A percentile compares a stretch with the other conserved stretches of the same genome.
Evolutionary conservation across 2,797 vertebrate species (phyloP).

Genomic region (Sebastes vulpes): DNA sequence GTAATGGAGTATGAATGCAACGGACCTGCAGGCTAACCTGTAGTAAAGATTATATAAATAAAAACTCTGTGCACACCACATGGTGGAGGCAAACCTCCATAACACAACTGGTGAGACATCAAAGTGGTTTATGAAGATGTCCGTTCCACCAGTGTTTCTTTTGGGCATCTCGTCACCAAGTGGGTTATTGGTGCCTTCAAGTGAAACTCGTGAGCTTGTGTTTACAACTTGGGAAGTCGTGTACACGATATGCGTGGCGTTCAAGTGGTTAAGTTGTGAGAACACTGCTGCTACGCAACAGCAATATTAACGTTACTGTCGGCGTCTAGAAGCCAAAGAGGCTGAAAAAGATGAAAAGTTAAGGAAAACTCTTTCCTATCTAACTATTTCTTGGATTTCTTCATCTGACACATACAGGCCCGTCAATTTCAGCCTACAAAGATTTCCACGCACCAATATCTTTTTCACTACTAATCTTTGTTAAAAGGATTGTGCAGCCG

Average conservation of each 20-base stretch:
- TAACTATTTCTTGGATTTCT: neutral
- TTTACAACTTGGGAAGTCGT: too few relatives aligned
- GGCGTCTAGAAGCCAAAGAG: too few relatives aligned
- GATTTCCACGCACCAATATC: neutral
- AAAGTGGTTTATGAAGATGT: neutral
- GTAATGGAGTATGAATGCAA: neutral
- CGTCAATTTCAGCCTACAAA: neutral
- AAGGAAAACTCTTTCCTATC: neutral
- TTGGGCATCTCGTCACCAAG: neutral
- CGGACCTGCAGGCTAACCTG: neutral
- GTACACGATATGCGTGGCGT: too few relatives aligned
- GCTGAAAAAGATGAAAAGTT: neutral
- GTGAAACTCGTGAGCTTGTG: too few relatives aligned
- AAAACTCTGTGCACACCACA: neutral
- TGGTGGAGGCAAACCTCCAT: neutral
- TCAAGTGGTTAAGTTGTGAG: too few relatives aligned
- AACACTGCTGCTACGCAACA: too few relatives aligned
- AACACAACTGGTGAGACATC: neutral
- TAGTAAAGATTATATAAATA: neutral
- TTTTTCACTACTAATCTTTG: neutral
- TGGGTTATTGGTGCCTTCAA: neutral
- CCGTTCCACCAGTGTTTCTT: neutral
- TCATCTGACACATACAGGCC: neutral
- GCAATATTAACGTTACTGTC: too few relatives aligned
- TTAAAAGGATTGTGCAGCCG: neutral